Evolutionary conservation across 2,113 vertebrate species (phyloP), one percentile per base, ranked within the genome.

Genomic region (Zosterops hypoxanthus): DNA sequence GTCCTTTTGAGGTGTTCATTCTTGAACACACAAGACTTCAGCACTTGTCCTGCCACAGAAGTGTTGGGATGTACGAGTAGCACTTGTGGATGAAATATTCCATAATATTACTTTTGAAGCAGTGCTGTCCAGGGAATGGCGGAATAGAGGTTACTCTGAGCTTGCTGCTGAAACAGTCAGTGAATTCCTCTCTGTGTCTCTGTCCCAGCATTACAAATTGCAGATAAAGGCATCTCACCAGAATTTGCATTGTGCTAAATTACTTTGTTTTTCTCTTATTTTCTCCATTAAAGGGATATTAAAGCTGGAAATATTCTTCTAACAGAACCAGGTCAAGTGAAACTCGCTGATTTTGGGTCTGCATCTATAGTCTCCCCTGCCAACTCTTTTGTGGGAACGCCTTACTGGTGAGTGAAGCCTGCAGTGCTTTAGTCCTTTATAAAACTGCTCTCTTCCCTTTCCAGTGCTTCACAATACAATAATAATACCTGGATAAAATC

Each of bases 221-320:
- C 53, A 88, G 61, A 29, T 41, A 82, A 60, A 66, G 14, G 15
- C 41, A 33, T 44, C 24, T 79, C 46, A 13, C 23, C 50, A 39
- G 18, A 11, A 18, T 57, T 71, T 34, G 26, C 23, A 12, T 36
- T 19, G 1, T 9, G 12, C 36, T 86, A 33, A 78, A 78, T 69
- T 42, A 14, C 50, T 61, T 56, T 3, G 23, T 42, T 31, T 34
- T 59, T 34, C 19, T 6, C 2, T 53, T 17, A 36, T 28, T 73
- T 34, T 63, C 81, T 96, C 72, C 94, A 42, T 92, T 93, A 36
- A 92, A 99, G 99, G 98, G 99, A 99, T 97, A 99, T 99, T 98
- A 99, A 99, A 98, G 99, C 99, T 96, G 99, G 99, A 96, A 99
- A 99, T 97, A 99, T 99, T 98, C 99, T 99, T 95, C 98, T 99